These are phyloP conservation scores for Ectemnius cavifrons DNA, from an alignment of 2,888 invertebrate species.

Conservation along the genomic window DNA sequence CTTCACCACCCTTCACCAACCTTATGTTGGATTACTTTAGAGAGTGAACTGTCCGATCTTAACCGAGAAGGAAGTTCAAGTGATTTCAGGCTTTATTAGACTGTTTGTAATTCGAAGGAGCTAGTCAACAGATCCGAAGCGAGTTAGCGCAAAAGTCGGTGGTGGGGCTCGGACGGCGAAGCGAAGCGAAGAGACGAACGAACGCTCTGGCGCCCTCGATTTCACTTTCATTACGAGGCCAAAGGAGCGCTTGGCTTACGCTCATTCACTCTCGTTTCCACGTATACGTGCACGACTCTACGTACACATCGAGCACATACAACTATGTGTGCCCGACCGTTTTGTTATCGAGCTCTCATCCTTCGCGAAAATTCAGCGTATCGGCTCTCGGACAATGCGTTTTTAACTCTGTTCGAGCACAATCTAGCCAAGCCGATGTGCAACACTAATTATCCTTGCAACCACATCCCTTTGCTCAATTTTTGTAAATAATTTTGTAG, in stretches of 20 bases:
- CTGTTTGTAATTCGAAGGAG: slow-evolving; percentile 14
- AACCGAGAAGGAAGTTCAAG: neutral
- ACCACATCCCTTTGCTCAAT: neutral
- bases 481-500: slow-evolving; percentile 13
- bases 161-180: slow-evolving; percentile 44
- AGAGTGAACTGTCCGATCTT: no score
- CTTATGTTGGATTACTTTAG: no score
- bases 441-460: no score
- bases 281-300: slow-evolving; percentile 27
- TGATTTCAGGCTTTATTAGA: neutral
- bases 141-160: slow-evolving; percentile 32
- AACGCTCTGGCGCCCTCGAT: slow-evolving; percentile 73
- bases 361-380: neutral
- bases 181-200: slow-evolving; percentile 41
- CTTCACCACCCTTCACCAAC: no score
- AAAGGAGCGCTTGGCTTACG: slow-evolving; percentile 68
- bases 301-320: neutral
- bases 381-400: no score
- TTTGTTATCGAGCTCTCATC: slow-evolving; percentile 8
- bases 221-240: slow-evolving; percentile 76
- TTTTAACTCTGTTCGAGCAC: no score
- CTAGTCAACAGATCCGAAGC: slow-evolving; percentile 42
- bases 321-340: no score
- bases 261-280: slow-evolving; percentile 72
- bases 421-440: no score